Percentiles rank a stretch among this genome's conserved stretches.
phyloP scores from a whole-genome alignment of 2,113 vertebrate species.

The Dicerorhinus sumatrensis region DNA sequence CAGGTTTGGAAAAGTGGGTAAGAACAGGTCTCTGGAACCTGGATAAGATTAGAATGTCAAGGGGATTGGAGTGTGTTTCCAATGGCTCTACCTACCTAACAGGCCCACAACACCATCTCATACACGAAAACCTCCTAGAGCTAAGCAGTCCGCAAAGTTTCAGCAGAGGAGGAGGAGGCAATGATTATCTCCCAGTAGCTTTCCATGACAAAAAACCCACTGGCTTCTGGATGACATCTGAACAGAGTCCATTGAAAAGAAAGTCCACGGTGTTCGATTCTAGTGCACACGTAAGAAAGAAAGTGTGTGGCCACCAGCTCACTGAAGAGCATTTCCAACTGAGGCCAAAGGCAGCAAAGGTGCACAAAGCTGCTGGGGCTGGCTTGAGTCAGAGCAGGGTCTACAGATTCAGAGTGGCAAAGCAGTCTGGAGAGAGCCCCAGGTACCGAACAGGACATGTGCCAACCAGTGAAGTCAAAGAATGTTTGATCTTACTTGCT shows the following conservation, averaged over 20 bases:
- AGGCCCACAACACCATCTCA: not conserved
- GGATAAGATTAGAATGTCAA: conserved; percentile 9
- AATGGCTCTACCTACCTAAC: conserved; percentile 17
- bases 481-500: not conserved
- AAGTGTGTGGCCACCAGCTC: conserved; percentile 65
- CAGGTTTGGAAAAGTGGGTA: conserved; percentile 51
- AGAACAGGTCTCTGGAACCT: conserved; percentile 60
- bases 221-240: conserved; percentile 3
- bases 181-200: conserved; percentile 19
- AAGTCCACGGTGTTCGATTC: conserved; percentile 34
- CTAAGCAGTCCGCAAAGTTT: not conserved
- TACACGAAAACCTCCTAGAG: not conserved
- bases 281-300: conserved; percentile 57
- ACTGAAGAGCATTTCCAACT: conserved; percentile 54
- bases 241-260: conserved; percentile 50
- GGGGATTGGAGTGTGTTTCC: conserved; percentile 19
- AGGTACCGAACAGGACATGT: not conserved
- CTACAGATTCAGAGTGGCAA: not conserved
- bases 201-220: conserved; percentile 47
- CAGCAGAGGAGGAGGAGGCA: not conserved
- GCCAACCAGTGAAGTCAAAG: conserved; percentile 43
- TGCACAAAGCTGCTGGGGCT: conserved; percentile 63
- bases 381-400: conserved; percentile 51
- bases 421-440: conserved; percentile 64
- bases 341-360: conserved; percentile 79